Evolutionary conservation across 1,140 invertebrate genomes (phyloP).

Genomic region (Onthophagus taurus): DNA sequence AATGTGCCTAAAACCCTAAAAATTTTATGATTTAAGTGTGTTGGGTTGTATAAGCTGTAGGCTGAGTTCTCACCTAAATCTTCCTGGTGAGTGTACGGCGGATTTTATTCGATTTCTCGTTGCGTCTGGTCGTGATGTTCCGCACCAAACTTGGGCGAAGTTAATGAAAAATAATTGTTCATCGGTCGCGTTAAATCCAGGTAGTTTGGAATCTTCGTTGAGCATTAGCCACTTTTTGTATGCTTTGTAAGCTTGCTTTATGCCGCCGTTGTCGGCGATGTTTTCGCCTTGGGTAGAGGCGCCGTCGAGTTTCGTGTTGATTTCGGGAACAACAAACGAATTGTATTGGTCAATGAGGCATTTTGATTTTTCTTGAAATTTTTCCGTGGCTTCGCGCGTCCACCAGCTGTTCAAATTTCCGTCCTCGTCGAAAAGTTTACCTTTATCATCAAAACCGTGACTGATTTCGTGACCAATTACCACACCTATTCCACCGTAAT

Average conservation of each 20-base stretch:
- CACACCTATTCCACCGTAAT: slow-evolving; percentile 67
- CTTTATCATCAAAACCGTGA: slow-evolving; percentile 60
- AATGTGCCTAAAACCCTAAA: slow-evolving; percentile 62
- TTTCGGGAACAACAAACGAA: slow-evolving; percentile 49
- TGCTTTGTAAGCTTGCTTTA: slow-evolving; percentile 73
- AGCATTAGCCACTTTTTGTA: slow-evolving; percentile 55
- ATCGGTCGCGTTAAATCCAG: slow-evolving; percentile 62
- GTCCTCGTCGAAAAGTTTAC: slow-evolving; percentile 56
- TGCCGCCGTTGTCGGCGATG: slow-evolving; percentile 83
- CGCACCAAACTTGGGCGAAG: slow-evolving; percentile 83
- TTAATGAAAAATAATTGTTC: slow-evolving; percentile 76
- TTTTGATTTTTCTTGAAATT: slow-evolving; percentile 59
- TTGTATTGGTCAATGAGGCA: slow-evolving; percentile 81
- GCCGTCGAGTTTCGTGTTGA: slow-evolving; percentile 54
- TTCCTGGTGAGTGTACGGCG: slow-evolving; percentile 76
- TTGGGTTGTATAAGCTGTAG: no score
- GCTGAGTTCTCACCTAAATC: slow-evolving; percentile 45
- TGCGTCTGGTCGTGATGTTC: slow-evolving; percentile 76
- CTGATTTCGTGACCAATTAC: slow-evolving; percentile 63
- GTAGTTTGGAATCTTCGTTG: slow-evolving; percentile 50
- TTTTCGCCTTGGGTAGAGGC: slow-evolving; percentile 66
- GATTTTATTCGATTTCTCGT: slow-evolving; percentile 67
- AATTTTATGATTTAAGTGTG: slow-evolving; percentile 1
- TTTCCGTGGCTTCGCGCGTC: slow-evolving; percentile 52
- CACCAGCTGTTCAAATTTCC: slow-evolving; percentile 72